Evolutionary conservation across 2,888 invertebrate genomes (phyloP).

Genomic region (Tridacna gigas): DNA sequence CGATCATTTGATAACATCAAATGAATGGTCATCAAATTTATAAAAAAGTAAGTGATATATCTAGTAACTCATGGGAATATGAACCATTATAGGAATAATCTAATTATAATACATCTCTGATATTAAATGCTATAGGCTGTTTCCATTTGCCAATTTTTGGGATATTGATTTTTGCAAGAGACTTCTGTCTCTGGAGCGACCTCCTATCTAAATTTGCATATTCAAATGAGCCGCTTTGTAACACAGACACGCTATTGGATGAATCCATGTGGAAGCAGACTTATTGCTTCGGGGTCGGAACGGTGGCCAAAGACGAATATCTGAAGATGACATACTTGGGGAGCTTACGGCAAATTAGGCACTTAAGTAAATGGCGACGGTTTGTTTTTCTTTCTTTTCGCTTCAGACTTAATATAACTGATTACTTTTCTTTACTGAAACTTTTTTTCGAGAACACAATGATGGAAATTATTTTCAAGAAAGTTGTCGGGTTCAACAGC

Average conservation of each 20-base stretch:
- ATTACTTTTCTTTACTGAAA: slow-evolving; percentile 19
- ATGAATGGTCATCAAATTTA: slow-evolving; percentile 79
- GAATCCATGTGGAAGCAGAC: slow-evolving; percentile 30
- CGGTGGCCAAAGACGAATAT: slow-evolving; percentile 2
- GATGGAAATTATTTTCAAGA: neutral
- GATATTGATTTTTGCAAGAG: slow-evolving; percentile 59
- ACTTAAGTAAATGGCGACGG: slow-evolving; percentile 25
- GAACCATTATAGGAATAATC: slow-evolving; percentile 79
- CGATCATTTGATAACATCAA: slow-evolving; percentile 68
- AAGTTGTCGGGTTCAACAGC: slow-evolving; percentile 2
- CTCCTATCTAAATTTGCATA: slow-evolving; percentile 50
- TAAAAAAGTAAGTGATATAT: slow-evolving; percentile 79
- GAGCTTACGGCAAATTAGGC: slow-evolving; percentile 31
- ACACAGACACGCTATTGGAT: slow-evolving; percentile 55
- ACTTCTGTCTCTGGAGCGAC: slow-evolving; percentile 40
- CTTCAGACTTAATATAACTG: slow-evolving; percentile 18
- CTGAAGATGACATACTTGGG: slow-evolving; percentile 20
- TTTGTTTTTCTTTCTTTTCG: slow-evolving; percentile 29
- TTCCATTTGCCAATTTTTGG: slow-evolving; percentile 60
- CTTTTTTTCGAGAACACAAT: slow-evolving; percentile 4
- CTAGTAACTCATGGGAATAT: slow-evolving; percentile 78
- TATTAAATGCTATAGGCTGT: slow-evolving; percentile 67
- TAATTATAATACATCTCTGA: slow-evolving; percentile 76
- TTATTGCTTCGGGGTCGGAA: slow-evolving; percentile 26
- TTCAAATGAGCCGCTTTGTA: slow-evolving; percentile 51